Percentiles rank a stretch among this genome's conserved stretches.
Evolutionary conservation across 1,140 invertebrate species (phyloP).

Genomic region (Phymorhynchus buccinoides): DNA sequence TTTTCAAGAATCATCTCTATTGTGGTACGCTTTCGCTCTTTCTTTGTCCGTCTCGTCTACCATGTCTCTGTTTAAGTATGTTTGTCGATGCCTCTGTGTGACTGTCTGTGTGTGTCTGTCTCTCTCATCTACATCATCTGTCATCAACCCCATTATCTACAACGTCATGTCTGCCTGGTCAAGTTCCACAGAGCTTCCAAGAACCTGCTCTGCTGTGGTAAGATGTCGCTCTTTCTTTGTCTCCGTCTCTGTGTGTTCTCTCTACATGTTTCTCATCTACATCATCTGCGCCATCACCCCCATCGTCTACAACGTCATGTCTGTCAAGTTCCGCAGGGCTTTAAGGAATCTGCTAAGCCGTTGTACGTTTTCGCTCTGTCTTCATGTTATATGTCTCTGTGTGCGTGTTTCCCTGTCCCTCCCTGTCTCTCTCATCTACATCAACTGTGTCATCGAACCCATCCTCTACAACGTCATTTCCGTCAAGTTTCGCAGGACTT

Average conservation of each 20-base stretch:
- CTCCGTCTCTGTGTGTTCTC: too few relatives aligned
- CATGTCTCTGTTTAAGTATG: too few relatives aligned
- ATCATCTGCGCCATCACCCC: slow-evolving; percentile 80
- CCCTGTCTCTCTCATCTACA: slow-evolving; percentile 79
- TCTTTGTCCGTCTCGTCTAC: too few relatives aligned
- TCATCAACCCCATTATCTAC: slow-evolving; percentile 80
- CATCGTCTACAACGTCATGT: slow-evolving; percentile 79
- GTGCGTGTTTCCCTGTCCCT: too few relatives aligned
- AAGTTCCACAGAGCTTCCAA: slow-evolving; percentile 77
- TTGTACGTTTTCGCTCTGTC: too few relatives aligned
- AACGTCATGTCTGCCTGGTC: slow-evolving; percentile 79
- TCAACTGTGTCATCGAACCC: slow-evolving; percentile 80
- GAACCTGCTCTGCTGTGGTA: slow-evolving; percentile 64
- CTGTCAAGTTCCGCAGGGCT: slow-evolving; percentile 77
- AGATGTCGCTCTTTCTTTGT: too few relatives aligned
- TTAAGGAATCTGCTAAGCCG: slow-evolving; percentile 72
- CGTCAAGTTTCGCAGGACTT: slow-evolving; percentile 77
- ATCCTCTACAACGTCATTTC: slow-evolving; percentile 80
- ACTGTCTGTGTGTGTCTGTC: too few relatives aligned
- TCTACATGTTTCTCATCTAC: too few relatives aligned
- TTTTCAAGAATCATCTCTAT: slow-evolving; percentile 72
- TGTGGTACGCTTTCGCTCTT: too few relatives aligned
- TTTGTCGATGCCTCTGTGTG: too few relatives aligned
- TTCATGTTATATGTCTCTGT: too few relatives aligned
- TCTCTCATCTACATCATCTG: slow-evolving; percentile 80